Base-by-base conservation (phyloP, 2,888 invertebrate genomes). In the Gandaritis pyraliata region DNA sequence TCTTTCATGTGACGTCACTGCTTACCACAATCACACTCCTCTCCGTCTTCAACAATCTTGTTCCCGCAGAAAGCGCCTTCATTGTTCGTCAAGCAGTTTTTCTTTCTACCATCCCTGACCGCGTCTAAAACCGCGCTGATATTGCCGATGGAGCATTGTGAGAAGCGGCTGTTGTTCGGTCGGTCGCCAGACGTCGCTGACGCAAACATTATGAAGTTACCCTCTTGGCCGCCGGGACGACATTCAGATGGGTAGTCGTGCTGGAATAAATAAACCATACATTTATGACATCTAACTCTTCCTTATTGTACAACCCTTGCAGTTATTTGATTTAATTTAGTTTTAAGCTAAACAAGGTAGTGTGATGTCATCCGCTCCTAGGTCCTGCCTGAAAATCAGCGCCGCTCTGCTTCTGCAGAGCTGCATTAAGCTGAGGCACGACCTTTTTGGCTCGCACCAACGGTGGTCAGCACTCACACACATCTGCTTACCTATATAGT, bases 161-260 rank as follows among this genome's bases (percentile, higher is more conserved):
- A 98, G 93, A 99, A 99, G 82, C 97, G 96, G 77, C 98, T 98
- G 91, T 99, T 99, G 93, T 99, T 99, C 10, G 97, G 97, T 57
- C 98, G 95, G 92, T 99, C 99, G 53, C 99, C 99, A 66, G 98
- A 98, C 0, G 99, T 99, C 8, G 99, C 99, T 52, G 98, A 98
- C 13, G 99, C 98, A 88, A 99, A 99, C 99, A 99, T 99, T 78
- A 99, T 99, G 89, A 95, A 99, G 94, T 99, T 99, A 59, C 99
- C 99, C 69, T 95, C 95, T 38, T 96, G 93, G 8, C 98, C 97
- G 61, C 98, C 98, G 0, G 98, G 97, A 65, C 98, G 94, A 85
- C 97, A 97, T 76, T 97, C 96, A 16, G 95, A 95, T 0, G 98
- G 98, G 88, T 96, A 98, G 89, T 99, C 98, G 88, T 99, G 98